Conservation (phyloP, 2,797 vertebrate genomes). For the Urosaurus nigricauda region DNA sequence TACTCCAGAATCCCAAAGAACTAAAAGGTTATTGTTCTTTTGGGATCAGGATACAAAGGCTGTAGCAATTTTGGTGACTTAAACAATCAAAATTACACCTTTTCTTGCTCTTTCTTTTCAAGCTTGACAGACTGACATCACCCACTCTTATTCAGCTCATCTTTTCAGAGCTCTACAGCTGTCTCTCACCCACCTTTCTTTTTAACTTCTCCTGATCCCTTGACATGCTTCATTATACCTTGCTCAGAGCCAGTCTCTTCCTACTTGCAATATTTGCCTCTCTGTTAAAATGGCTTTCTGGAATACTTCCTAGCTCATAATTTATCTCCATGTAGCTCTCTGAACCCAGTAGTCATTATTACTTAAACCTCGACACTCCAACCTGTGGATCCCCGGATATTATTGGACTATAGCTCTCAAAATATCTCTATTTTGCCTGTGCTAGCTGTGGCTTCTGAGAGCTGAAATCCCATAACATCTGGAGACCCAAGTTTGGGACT, state of each 20-base stretch:
- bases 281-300: not conserved
- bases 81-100: no score
- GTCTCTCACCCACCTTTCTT: not conserved
- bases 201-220: not conserved
- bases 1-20: no score
- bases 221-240: no score
- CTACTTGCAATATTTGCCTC: not conserved
- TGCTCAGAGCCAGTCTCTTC: not conserved
- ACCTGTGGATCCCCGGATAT: no score
- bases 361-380: not conserved
- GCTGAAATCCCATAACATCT: no score
- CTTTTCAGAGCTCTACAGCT: not conserved
- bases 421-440: no score
- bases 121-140: not conserved
- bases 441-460: no score
- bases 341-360: not conserved
- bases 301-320: not conserved
- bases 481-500: no score
- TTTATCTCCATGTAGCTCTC: not conserved
- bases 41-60: not conserved
- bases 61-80: not conserved
- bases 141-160: not conserved
- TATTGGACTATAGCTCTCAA: no score
- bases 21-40: not conserved
- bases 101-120: not conserved